These are phyloP conservation scores for Hippocampus guttulatus DNA, from an alignment of 2,113 vertebrate species.

Conservation along the genomic window DNA sequence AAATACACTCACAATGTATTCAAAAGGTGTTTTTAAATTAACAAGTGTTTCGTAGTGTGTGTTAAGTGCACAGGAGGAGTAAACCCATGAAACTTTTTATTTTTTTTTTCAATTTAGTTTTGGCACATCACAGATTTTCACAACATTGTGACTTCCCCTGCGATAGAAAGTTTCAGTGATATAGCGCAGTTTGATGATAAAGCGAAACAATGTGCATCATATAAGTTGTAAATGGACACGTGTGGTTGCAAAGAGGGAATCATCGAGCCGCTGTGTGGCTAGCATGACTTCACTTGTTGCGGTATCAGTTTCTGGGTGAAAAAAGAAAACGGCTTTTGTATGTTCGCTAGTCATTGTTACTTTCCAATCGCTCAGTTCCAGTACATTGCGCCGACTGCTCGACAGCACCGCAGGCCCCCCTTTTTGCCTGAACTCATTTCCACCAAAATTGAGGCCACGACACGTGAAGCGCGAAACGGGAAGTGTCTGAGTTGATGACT, in stretches of 20 bases:
- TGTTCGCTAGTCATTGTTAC: not conserved
- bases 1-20: too few relatives aligned
- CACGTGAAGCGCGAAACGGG: not conserved
- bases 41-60: too few relatives aligned
- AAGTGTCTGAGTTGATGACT: slow-evolving; percentile 3
- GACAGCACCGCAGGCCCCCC: not conserved
- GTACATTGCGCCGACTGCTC: not conserved
- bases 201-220: not conserved
- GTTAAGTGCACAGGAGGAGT: too few relatives aligned
- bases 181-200: not conserved
- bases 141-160: too few relatives aligned
- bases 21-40: too few relatives aligned
- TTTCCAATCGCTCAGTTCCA: not conserved
- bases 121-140: not conserved
- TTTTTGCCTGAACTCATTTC: not conserved
- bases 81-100: too few relatives aligned
- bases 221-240: not conserved
- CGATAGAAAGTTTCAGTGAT: not conserved
- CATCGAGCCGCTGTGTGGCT: not conserved
- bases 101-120: not conserved
- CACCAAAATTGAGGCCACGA: not conserved
- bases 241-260: not conserved
- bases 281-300: not conserved
- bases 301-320: too few relatives aligned
- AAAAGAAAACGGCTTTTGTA: not conserved